Conservation (phyloP, 2,113 vertebrate genomes). For the Emydura subglobosa region DNA sequence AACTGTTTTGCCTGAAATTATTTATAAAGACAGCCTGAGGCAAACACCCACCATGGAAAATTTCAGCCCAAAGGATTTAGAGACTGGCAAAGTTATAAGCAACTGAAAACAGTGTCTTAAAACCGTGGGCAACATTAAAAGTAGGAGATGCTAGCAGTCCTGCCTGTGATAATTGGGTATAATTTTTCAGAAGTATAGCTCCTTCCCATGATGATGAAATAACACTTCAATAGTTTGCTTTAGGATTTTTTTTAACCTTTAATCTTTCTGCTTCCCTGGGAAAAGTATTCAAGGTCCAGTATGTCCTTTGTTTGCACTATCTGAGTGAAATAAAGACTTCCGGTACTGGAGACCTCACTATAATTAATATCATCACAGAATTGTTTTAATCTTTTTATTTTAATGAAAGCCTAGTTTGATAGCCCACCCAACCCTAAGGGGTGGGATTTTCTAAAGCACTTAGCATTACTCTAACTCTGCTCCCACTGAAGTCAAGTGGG, state of each 20-base stretch:
- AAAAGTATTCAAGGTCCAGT: neutral
- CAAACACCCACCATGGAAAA: neutral
- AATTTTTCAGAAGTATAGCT: neutral
- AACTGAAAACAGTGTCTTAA: neutral
- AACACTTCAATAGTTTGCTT: neutral
- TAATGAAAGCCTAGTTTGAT: neutral
- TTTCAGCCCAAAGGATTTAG: neutral
- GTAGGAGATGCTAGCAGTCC: neutral
- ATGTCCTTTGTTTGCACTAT: constrained; percentile 52
- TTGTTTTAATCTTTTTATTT: neutral
- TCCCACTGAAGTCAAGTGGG: constrained; percentile 33
- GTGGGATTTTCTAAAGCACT: constrained; percentile 29
- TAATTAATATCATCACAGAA: neutral
- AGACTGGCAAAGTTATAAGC: neutral
- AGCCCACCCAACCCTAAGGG: neutral
- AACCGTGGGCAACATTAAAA: neutral
- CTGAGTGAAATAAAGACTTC: neutral
- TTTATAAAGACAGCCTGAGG: neutral
- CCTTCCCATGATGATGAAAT: neutral
- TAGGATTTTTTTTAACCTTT: constrained; percentile 8
- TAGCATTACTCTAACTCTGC: constrained; percentile 10
- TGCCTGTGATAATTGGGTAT: neutral
- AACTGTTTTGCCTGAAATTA: neutral
- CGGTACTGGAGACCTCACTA: neutral
- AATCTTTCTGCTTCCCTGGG: constrained; percentile 33